Conservation (phyloP, 2,888 invertebrate species). For the Acanthosepion pharaonis region DNA sequence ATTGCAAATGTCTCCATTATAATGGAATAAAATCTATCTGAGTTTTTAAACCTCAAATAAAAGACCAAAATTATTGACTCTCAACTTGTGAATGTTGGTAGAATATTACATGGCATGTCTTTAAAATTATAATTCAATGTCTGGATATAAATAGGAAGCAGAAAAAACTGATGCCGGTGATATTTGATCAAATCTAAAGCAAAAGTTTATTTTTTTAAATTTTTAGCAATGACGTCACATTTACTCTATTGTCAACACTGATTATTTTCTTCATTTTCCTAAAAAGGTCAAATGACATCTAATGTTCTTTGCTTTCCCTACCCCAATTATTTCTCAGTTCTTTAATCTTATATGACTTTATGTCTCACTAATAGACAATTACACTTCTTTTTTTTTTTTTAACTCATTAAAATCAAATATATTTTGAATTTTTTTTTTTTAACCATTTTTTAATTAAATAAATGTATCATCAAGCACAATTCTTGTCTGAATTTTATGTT, state of each 20-base stretch:
- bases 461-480: no score
- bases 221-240: background rate
- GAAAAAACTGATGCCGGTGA: background rate
- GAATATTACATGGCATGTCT: background rate
- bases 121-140: background rate
- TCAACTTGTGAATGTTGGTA: background rate
- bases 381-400: no score
- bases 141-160: background rate
- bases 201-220: no score
- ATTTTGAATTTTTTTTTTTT: no score
- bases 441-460: no score
- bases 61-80: background rate
- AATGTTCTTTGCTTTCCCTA: no score
- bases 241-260: background rate
- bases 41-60: background rate
- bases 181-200: background rate
- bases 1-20: background rate
- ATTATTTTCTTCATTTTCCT: background rate
- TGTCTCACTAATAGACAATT: no score
- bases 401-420: no score
- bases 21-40: background rate
- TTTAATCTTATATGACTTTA: no score
- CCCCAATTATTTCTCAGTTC: no score
- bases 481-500: no score
- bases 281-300: no score